phyloP scores from a whole-genome alignment of 2,888 invertebrate species.

The Sminthurides aquaticus region DNA sequence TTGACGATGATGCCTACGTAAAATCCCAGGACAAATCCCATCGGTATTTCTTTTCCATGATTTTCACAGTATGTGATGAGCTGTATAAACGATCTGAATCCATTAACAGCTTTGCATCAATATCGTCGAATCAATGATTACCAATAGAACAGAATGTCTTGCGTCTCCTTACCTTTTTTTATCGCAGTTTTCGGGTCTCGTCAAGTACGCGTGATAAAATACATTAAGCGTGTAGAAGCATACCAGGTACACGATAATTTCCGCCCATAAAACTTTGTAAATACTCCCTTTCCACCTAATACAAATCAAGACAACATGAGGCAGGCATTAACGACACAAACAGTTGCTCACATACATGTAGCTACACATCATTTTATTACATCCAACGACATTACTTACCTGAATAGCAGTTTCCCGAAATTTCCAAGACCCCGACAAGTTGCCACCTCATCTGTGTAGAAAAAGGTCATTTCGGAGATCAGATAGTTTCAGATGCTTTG shows the following conservation, averaged over 20 bases:
- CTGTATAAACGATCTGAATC: constrained; percentile 9
- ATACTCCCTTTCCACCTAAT: constrained; percentile 48
- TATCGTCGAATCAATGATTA: too few relatives aligned
- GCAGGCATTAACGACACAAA: too few relatives aligned
- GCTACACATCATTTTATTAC: neutral
- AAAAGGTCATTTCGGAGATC: constrained; percentile 79
- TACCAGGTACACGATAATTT: constrained; percentile 45
- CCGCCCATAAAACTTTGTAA: constrained; percentile 48
- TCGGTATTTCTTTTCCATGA: constrained; percentile 17
- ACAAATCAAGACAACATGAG: neutral
- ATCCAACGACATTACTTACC: neutral
- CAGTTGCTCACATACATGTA: too few relatives aligned
- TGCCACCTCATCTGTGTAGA: constrained; percentile 78
- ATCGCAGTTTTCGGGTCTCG: constrained; percentile 40
- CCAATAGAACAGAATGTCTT: neutral
- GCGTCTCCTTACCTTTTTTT: constrained; percentile 37
- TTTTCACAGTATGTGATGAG: constrained; percentile 12
- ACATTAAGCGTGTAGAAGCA: constrained; percentile 46
- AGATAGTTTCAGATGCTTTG: too few relatives aligned
- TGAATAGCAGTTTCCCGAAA: constrained; percentile 50
- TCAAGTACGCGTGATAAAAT: constrained; percentile 46
- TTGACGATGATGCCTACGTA: constrained; percentile 13
- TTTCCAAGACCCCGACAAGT: constrained; percentile 79
- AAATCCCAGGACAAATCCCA: constrained; percentile 16
- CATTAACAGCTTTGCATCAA: neutral